Evolutionary conservation across 2,113 vertebrate species (phyloP), one percentile per base, ranked within the genome.

Genomic region (Grus americana): DNA sequence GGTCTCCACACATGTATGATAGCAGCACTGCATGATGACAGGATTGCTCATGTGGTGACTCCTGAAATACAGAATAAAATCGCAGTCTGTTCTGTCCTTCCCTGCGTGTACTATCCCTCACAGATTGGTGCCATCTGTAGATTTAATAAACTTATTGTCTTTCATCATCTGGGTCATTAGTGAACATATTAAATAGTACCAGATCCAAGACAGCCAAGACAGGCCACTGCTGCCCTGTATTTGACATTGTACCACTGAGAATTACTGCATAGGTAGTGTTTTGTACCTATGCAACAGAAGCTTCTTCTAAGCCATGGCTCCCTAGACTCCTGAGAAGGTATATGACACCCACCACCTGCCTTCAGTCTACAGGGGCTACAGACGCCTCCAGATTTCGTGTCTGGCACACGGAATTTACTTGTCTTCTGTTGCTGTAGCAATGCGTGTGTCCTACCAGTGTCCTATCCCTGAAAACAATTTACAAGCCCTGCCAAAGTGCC

Each of bases 381-480:
- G 44, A 75, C 23, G 13, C 40, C 47, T 90, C 54, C 75, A 78
- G 24, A 57, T 54, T 68, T 65, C 2, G 2, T 44, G 18, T 65
- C 34, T 81, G 68, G 7, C 12, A 34, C 14, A 14, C 0, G 2
- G 38, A 29, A 47, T 71, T 87, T 71, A 22, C 18, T 47, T 82
- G 21, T 11, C 9, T 15, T 79, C 30, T 52, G 11, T 22, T 88
- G 38, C 54, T 83, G 36, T 61, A 86, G 32, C 9, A 75, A 18
- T 57, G 14, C 1, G 0, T 0, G 0, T 49, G 16, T 67, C n/a
- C 72, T 72, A 55, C 22, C 32, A 2, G 0, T 11, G 21, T 78
- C 16, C 13, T 68, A 24, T 63, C 12, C 12, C 38, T 74, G 47
- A 47, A 15, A 10, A n/a, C 3, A 42, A 10, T 74, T 92, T 62